Evolutionary conservation across 2,888 invertebrate species (phyloP).

Genomic region (Piscicola geometra): DNA sequence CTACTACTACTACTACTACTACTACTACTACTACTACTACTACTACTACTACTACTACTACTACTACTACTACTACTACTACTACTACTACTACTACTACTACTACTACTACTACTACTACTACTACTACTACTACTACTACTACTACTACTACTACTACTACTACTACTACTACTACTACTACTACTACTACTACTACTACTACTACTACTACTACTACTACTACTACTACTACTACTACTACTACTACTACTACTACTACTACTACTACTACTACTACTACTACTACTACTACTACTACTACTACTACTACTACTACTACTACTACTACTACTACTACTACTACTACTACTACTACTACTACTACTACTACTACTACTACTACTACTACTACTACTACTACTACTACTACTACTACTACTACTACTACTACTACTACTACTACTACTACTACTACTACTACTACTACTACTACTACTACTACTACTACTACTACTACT

Average conservation of each 20-base stretch:
- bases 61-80: too few species aligned
- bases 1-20: conserved; percentile 4
- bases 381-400: conserved; percentile 7
- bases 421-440: too few species aligned
- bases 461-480: too few species aligned
- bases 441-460: too few species aligned
- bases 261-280: conserved; percentile 23
- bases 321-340: conserved; percentile 14
- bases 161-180: neutral
- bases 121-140: neutral
- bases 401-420: conserved; percentile 17
- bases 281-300: conserved; percentile 20
- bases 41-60: conserved; percentile 9
- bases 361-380: conserved; percentile 22
- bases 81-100: conserved; percentile 11
- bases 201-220: conserved; percentile 20
- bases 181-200: neutral
- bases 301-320: conserved; percentile 20
- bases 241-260: conserved; percentile 19
- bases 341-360: conserved; percentile 29
- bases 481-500: too few species aligned
- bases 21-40: conserved; percentile 12
- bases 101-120: conserved; percentile 1
- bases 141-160: neutral
- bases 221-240: conserved; percentile 12